Percentiles rank a stretch among this genome's conserved stretches.
phyloP scores from a whole-genome alignment of 2,113 vertebrate species.

The Scytalopus superciliaris region DNA sequence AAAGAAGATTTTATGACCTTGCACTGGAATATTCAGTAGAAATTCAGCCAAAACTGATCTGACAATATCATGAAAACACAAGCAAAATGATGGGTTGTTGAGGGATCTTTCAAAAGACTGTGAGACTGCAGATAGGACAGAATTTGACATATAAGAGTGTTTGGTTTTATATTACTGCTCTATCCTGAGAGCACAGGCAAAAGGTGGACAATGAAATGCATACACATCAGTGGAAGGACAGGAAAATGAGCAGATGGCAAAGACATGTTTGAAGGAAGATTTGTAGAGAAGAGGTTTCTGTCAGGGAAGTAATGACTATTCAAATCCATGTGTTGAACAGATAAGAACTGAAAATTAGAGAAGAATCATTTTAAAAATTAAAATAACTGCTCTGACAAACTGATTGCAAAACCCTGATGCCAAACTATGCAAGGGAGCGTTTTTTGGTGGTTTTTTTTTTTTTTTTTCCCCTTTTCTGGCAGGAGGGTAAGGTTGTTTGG shows the following conservation, averaged over 20 bases:
- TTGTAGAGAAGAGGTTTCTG: neutral
- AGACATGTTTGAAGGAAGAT: neutral
- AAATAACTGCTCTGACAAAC: conserved; percentile 25
- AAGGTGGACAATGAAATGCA: neutral
- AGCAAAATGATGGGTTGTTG: neutral
- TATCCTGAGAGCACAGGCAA: neutral
- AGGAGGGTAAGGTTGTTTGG: conserved; percentile 14
- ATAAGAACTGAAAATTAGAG: neutral
- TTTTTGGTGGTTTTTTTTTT: neutral
- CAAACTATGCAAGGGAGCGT: neutral
- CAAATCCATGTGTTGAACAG: neutral
- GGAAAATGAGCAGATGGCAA: neutral
- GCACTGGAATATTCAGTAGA: neutral
- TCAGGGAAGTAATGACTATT: neutral
- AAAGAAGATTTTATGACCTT: neutral
- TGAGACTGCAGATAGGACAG: neutral
- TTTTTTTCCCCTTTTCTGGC: conserved; percentile 17
- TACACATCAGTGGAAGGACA: neutral
- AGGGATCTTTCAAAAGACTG: neutral
- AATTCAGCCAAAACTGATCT: neutral
- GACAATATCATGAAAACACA: neutral
- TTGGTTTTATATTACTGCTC: neutral
- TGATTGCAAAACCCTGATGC: conserved; percentile 35
- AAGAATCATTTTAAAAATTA: neutral
- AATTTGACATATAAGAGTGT: neutral